A percentile compares a stretch with the other conserved stretches of the same genome.
Evolutionary conservation across 2,113 vertebrate species (phyloP).

Genomic region (Equus quagga): DNA sequence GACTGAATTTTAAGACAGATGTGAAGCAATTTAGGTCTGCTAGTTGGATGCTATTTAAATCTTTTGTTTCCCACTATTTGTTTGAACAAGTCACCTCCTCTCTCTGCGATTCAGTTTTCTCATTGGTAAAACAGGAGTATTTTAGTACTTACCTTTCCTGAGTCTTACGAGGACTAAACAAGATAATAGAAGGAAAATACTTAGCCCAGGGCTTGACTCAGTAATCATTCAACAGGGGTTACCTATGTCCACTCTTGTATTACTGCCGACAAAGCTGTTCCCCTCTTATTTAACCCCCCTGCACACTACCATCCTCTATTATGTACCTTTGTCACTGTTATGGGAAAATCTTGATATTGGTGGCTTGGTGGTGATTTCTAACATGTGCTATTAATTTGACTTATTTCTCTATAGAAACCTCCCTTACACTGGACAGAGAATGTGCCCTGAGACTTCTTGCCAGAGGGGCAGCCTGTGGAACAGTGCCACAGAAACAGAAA

Average conservation of each 20-base stretch:
- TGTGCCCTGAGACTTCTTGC: neutral
- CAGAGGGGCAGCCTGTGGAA: neutral
- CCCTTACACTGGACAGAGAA: neutral
- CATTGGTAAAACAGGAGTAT: neutral
- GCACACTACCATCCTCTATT: neutral
- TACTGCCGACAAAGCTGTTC: neutral
- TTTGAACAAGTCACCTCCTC: neutral
- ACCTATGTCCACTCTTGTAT: neutral
- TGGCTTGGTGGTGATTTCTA: neutral
- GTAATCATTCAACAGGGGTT: neutral
- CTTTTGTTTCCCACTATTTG: neutral
- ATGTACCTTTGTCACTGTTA: neutral
- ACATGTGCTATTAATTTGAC: neutral
- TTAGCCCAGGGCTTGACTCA: neutral
- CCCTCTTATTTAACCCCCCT: neutral
- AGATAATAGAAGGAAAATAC: neutral
- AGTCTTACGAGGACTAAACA: neutral
- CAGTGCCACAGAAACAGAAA: neutral
- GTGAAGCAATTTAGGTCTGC: neutral
- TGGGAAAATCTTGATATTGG: neutral
- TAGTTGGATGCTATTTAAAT: neutral
- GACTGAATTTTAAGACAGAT: neutral
- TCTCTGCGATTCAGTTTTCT: neutral
- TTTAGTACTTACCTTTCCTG: neutral
- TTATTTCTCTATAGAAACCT: neutral